phyloP scores from a whole-genome alignment of 2,797 vertebrate genomes.

The Triplophysa bombifrons region DNA sequence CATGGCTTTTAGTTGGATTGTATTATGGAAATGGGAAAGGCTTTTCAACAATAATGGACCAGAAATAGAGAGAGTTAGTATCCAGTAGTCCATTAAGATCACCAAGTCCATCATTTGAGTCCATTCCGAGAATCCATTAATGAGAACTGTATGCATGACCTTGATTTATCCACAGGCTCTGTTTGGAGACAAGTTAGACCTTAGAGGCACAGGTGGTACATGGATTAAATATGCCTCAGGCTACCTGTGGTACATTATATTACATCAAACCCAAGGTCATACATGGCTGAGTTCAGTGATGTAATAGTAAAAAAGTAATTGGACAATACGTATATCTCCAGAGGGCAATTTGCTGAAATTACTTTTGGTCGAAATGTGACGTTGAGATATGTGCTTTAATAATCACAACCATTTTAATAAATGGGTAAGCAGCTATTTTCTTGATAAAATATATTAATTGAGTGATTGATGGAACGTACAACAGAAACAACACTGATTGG shows the following conservation, averaged over 20 bases:
- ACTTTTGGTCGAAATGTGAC: not conserved
- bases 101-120: slow-evolving; percentile 14
- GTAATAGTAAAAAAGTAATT: not conserved
- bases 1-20: not conserved
- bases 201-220: not conserved
- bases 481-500: not conserved
- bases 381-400: not conserved
- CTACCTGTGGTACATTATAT: slow-evolving; percentile 13
- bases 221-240: not conserved
- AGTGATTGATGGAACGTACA: not conserved
- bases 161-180: slow-evolving; percentile 7
- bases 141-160: slow-evolving; percentile 21
- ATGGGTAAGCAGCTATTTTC: not conserved
- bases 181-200: not conserved
- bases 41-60: not conserved
- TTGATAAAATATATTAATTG: not conserved
- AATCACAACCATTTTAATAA: not conserved
- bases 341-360: not conserved
- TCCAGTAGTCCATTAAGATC: slow-evolving; percentile 28
- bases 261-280: slow-evolving; percentile 17
- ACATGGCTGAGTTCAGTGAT: not conserved
- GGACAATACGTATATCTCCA: no score
- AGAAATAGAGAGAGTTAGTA: not conserved
- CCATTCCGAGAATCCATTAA: slow-evolving; percentile 25
- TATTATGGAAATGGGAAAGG: not conserved